A percentile compares a stretch with the other conserved stretches of the same genome.
These are phyloP conservation scores for Mallateleia sp. DNA, from an alignment of 2,888 invertebrate species.

Conservation along the genomic window DNA sequence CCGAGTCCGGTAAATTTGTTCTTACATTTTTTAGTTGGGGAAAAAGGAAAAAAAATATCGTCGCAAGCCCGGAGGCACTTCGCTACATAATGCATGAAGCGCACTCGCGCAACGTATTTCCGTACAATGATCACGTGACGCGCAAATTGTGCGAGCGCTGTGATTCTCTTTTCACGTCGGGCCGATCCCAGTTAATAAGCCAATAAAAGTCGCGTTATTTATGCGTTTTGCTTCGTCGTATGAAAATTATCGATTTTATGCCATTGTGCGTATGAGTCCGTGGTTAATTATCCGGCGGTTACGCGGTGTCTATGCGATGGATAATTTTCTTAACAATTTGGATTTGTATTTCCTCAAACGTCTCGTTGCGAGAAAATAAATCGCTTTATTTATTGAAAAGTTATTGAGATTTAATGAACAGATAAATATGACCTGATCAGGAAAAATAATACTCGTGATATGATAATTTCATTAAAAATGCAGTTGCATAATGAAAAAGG, in stretches of 20 bases:
- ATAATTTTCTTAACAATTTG: constrained; percentile 13
- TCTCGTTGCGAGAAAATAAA: constrained; percentile 6
- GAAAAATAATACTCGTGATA: too few relatives aligned
- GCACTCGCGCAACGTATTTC: constrained; percentile 15
- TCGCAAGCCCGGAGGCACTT: constrained; percentile 9
- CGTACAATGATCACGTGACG: constrained; percentile 36
- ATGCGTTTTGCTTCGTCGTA: constrained; percentile 20
- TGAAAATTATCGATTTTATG: constrained; percentile 56
- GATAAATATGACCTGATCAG: too few relatives aligned
- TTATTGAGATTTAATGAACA: too few relatives aligned
- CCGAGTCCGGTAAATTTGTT: constrained; percentile 46
- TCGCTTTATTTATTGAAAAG: constrained; percentile 11
- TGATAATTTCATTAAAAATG: too few relatives aligned
- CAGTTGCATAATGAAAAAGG: too few relatives aligned
- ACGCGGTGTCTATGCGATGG: constrained; percentile 3
- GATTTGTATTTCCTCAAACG: background rate
- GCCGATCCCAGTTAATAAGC: constrained; percentile 36
- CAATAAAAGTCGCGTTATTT: constrained; percentile 47
- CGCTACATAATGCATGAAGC: constrained; percentile 28
- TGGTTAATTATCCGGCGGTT: constrained; percentile 37
- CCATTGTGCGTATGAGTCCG: constrained; percentile 35
- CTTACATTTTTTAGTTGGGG: constrained; percentile 7
- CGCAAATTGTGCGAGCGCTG: constrained; percentile 29
- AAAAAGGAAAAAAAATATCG: too few relatives aligned
- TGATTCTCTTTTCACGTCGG: constrained; percentile 17